phyloP scores from a whole-genome alignment of 2,797 vertebrate species.

The Zalophus californianus region DNA sequence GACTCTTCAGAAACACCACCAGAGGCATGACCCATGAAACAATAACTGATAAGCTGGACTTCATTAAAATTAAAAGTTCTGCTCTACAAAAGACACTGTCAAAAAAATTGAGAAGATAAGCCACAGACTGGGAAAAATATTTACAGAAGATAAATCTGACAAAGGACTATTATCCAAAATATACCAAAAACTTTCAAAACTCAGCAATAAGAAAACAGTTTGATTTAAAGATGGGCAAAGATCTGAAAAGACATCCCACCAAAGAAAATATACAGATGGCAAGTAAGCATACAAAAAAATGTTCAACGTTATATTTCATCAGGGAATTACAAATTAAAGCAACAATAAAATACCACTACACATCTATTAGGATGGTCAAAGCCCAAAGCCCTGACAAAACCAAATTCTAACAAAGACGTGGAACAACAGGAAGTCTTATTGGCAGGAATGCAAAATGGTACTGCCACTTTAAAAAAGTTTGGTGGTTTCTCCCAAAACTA shows the following conservation, averaged over 20 bases:
- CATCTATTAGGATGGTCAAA: not conserved
- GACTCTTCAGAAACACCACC: not conserved
- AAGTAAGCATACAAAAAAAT: not conserved
- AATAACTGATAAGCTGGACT: not conserved
- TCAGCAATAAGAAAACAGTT: not conserved
- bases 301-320: not conserved
- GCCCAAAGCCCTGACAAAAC: not conserved
- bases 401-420: not conserved
- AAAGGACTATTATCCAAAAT: not conserved
- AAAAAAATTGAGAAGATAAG: not conserved
- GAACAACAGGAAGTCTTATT: not conserved
- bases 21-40: not conserved
- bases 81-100: not conserved
- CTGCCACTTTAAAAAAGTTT: not conserved
- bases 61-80: not conserved
- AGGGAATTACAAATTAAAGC: not conserved
- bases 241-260: not conserved
- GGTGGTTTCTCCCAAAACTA: slow-evolving; percentile 12
- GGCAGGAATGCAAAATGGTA: not conserved
- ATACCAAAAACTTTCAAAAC: not conserved
- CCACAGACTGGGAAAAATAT: not conserved
- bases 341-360: not conserved
- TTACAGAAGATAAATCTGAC: not conserved
- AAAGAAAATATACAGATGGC: not conserved
- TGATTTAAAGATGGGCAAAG: not conserved